Percentiles rank a stretch among this genome's conserved stretches.
These are phyloP conservation scores for Ochropacha duplaris DNA, from an alignment of 2,888 invertebrate genomes.

Conservation along the genomic window DNA sequence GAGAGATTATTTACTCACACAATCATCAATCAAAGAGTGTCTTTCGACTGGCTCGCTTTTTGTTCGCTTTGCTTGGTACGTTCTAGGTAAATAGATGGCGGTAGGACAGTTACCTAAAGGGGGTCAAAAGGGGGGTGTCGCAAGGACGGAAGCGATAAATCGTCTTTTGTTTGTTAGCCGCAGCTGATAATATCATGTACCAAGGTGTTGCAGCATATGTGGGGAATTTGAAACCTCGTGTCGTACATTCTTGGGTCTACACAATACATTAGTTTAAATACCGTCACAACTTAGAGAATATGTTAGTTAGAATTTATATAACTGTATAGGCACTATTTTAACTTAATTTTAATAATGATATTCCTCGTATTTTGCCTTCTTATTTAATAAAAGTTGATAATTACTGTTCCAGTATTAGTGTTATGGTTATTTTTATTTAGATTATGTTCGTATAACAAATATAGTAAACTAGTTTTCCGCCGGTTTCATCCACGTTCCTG, in stretches of 20 bases:
- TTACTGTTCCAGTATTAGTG: too few relatives aligned
- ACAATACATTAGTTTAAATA: constrained; percentile 1
- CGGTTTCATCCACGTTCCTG: too few relatives aligned
- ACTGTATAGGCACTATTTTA: neutral
- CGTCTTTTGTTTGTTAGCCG: constrained; percentile 28
- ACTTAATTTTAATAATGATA: too few relatives aligned
- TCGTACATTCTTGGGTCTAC: neutral
- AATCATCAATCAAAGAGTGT: neutral
- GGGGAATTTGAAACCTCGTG: constrained; percentile 1
- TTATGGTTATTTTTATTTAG: too few relatives aligned
- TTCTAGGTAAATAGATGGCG: too few relatives aligned
- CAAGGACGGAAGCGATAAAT: constrained; percentile 30
- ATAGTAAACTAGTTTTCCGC: too few relatives aligned
- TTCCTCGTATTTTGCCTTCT: too few relatives aligned
- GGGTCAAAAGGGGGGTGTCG: neutral
- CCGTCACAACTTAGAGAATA: constrained; percentile 1
- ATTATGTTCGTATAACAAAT: too few relatives aligned
- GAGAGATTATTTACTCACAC: neutral
- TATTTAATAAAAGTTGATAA: too few relatives aligned
- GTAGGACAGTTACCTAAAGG: neutral
- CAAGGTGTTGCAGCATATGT: constrained; percentile 17
- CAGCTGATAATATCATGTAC: constrained; percentile 23
- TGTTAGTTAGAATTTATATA: neutral
- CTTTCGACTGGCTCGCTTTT: neutral
- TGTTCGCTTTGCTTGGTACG: neutral